A percentile compares a stretch with the other conserved stretches of the same genome.
These are phyloP conservation scores for Lithobius niger DNA, from an alignment of 1,140 invertebrate species.

Conservation along the genomic window DNA sequence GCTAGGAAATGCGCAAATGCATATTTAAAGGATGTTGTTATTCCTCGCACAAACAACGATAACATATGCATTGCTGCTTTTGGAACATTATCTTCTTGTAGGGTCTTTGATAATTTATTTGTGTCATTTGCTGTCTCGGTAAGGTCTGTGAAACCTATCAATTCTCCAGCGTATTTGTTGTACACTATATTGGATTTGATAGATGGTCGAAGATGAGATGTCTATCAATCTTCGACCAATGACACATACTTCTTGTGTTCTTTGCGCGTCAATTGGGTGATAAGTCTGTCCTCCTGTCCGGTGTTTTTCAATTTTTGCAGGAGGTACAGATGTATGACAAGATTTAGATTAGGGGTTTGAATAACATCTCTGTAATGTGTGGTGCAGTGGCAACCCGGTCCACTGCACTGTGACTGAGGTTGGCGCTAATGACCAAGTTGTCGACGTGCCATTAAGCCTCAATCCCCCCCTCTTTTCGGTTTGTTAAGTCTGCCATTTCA, in stretches of 20 bases:
- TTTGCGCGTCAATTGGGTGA: too few relatives aligned
- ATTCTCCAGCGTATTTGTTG: neutral
- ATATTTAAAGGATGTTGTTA: neutral
- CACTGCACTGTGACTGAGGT: too few relatives aligned
- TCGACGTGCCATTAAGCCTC: too few relatives aligned
- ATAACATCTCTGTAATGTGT: too few relatives aligned
- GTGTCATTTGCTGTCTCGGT: neutral
- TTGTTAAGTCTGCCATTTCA: neutral
- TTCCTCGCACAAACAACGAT: neutral
- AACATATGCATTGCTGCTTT: conserved; percentile 1
- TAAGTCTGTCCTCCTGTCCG: too few relatives aligned
- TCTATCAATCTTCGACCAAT: neutral
- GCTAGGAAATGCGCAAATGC: neutral
- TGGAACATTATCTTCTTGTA: neutral
- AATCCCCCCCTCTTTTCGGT: too few relatives aligned
- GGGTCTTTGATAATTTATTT: neutral
- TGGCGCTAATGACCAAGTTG: too few relatives aligned
- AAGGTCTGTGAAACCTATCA: neutral
- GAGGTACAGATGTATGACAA: too few relatives aligned
- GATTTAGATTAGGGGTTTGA: too few relatives aligned
- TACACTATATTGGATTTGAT: neutral
- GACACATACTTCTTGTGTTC: neutral
- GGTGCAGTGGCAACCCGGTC: too few relatives aligned
- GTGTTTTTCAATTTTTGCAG: too few relatives aligned
- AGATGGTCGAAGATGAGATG: too few relatives aligned